Conservation (phyloP, 2,888 invertebrate species). For the Troides oblongomaculatus region DNA sequence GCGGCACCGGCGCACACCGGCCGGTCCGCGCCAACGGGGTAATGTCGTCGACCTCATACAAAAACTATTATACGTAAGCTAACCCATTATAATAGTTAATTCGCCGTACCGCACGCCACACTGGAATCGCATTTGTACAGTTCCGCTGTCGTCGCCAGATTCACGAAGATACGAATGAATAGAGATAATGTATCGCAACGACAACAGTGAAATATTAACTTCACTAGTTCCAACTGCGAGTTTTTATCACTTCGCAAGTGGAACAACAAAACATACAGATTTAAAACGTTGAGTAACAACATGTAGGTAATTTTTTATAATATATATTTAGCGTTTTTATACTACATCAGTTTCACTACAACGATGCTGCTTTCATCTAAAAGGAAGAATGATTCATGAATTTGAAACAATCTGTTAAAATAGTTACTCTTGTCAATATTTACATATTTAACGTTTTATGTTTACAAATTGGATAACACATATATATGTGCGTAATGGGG, state of each 20-base stretch:
- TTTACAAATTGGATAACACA: too few species aligned
- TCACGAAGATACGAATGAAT: constrained; percentile 12
- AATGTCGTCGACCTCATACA: constrained; percentile 49
- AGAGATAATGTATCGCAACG: neutral
- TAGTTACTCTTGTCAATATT: neutral
- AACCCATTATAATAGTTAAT: constrained; percentile 45
- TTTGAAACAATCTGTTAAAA: neutral
- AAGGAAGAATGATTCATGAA: neutral
- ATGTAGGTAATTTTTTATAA: neutral
- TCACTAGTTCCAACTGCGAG: neutral
- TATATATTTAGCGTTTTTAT: neutral
- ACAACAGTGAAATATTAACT: neutral
- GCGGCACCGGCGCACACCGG: constrained; percentile 17
- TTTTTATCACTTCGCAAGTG: neutral
- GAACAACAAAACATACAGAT: neutral
- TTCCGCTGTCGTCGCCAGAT: constrained; percentile 28
- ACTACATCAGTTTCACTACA: neutral
- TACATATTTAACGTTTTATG: neutral
- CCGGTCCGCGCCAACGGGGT: constrained; percentile 29
- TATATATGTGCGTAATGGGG: too few species aligned
- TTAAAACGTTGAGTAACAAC: neutral
- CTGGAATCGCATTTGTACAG: constrained; percentile 26
- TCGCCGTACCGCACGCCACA: constrained; percentile 38
- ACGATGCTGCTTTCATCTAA: neutral
- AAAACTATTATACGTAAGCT: constrained; percentile 45